Base-by-base conservation (phyloP, 2,888 invertebrate species). In the Andrena flavipes region DNA sequence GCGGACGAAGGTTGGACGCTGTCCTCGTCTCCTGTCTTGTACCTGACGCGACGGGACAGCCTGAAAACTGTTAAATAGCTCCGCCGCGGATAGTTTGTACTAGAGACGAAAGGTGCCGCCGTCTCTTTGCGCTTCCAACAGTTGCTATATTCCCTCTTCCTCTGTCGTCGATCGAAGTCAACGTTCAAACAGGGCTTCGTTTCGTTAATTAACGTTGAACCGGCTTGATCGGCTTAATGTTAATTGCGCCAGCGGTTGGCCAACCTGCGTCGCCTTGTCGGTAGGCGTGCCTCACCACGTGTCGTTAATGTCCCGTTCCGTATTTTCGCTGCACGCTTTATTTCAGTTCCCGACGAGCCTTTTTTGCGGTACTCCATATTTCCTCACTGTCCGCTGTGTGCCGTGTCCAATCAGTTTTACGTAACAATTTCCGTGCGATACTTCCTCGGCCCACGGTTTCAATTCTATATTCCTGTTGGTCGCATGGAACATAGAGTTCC, bases 171-270 rank as follows among this genome's bases (percentile, higher is more conserved):
- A 29, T 29, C 70, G 69, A 23, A 80, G 60, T 63, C 81, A 64
- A 65, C 87, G 76, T 82, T 75, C 76, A 29, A 48, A 29, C 83
- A 75, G 56, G 77, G 72, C 79, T 76, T 78, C 78, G 90, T 91
- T 92, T 91, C 89, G 90, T 92, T 92, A 92, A 92, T 92, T 92
- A 92, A 92, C 91, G 91, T 90, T 89, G 84, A 91, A 89, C 88
- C 88, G 84, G 82, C 86, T 78, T 68, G 84, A 86, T 87, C 87
- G 79, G 81, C 86, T 56, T 87, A 88, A 91, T 90, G 91, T 92
- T 92, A 92, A 92, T 92, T 91, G 89, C 90, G 69, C 62, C 82
- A 84, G 70, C 76, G 87, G 80, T 85, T 85, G 85, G 85, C 84
- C 85, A 87, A 89, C 85, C 82, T 85, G 88, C 79, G 64, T 77